A percentile compares a stretch with the other conserved stretches of the same genome.
Evolutionary conservation across 2,888 invertebrate genomes (phyloP).

Genomic region (Pseudococcus longispinus): DNA sequence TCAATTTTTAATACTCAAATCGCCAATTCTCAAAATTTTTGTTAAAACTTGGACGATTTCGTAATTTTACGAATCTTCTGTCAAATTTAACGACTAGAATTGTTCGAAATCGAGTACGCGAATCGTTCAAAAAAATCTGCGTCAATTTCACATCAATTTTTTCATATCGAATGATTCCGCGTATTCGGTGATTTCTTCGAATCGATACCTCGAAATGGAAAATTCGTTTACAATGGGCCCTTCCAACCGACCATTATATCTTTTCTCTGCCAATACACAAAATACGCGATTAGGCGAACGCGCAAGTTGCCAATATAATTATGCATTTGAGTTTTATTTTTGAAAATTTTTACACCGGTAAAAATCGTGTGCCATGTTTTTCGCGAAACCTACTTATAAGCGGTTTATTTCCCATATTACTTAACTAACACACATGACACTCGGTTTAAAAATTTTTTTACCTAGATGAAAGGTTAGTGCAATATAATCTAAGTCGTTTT

Average conservation of each 20-base stretch:
- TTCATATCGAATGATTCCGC: not conserved
- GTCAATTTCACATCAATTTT: not conserved
- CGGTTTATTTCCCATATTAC: not conserved
- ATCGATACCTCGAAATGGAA: not conserved
- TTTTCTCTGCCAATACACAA: not conserved
- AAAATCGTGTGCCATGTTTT: constrained; percentile 17
- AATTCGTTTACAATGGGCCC: not conserved
- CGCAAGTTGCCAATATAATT: not conserved
- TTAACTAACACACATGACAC: constrained; percentile 26
- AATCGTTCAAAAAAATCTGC: not conserved
- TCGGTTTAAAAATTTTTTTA: constrained; percentile 10
- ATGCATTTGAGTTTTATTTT: not conserved
- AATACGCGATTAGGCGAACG: constrained; percentile 26
- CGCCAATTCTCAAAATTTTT: not conserved
- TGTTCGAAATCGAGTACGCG: not conserved
- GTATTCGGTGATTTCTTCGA: not conserved
- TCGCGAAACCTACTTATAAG: constrained; percentile 17
- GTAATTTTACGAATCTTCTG: not conserved
- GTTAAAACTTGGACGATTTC: not conserved
- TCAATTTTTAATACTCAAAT: not conserved
- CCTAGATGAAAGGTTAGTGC: constrained; percentile 31
- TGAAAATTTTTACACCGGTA: not conserved
- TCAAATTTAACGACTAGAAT: not conserved
- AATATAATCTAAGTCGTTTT: constrained; percentile 20
- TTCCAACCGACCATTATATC: not conserved